These are phyloP conservation scores for Zaprionus vittiger DNA, from an alignment of 1,140 invertebrate genomes.

Conservation along the genomic window DNA sequence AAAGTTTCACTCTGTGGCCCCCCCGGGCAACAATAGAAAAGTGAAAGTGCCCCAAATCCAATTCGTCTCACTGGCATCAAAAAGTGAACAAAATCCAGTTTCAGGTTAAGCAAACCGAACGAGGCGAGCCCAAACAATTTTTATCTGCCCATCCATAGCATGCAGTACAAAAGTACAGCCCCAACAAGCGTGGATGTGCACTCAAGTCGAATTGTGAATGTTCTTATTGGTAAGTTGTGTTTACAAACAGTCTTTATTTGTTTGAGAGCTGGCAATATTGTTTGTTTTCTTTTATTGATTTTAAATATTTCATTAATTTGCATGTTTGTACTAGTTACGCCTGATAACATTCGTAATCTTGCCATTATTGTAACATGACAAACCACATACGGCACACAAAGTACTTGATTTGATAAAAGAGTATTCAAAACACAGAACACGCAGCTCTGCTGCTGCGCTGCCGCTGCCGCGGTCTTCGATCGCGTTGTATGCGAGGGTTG, in stretches of 20 bases:
- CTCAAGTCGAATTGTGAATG: constrained; percentile 22
- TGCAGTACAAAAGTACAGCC: constrained; percentile 69
- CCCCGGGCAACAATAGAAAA: constrained; percentile 33
- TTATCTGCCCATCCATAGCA: constrained; percentile 63
- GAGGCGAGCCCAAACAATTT: constrained; percentile 57
- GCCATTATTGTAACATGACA: not conserved
- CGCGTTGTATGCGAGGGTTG: constrained; percentile 65
- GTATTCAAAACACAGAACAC: constrained; percentile 35
- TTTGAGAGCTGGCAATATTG: not conserved
- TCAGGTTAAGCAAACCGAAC: constrained; percentile 68
- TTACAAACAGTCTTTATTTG: not conserved
- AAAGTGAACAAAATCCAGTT: constrained; percentile 62
- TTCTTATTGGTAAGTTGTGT: constrained; percentile 13
- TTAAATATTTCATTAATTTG: constrained; percentile 4
- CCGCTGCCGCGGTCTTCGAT: constrained; percentile 38
- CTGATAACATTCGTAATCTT: not conserved
- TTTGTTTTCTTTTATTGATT: not conserved
- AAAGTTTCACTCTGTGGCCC: constrained; percentile 18
- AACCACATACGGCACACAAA: not conserved
- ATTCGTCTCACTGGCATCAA: constrained; percentile 32
- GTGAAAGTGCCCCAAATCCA: constrained; percentile 49
- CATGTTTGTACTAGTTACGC: not conserved
- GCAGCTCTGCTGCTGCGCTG: constrained; percentile 19
- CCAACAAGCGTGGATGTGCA: constrained; percentile 50
- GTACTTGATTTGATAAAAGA: constrained; percentile 13